A percentile compares a stretch with the other conserved stretches of the same genome.
Conservation (phyloP, 2,888 invertebrate genomes). For the Chironomus riparius region DNA sequence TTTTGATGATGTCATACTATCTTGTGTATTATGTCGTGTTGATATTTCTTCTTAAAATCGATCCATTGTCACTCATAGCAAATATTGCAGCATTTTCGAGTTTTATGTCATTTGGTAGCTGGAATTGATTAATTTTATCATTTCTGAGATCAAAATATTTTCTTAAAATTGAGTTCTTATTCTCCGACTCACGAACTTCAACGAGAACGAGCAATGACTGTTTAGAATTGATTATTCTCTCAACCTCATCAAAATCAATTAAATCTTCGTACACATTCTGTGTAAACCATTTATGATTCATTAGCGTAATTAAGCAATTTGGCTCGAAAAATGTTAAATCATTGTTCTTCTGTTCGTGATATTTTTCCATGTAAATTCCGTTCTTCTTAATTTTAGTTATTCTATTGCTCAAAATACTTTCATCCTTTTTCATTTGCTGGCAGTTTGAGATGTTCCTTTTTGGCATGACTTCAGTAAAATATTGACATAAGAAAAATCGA, state of each 20-base stretch:
- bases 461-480: slow-evolving; percentile 41
- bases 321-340: slow-evolving; percentile 39
- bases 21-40: background rate
- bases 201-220: slow-evolving; percentile 33
- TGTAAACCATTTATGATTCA: slow-evolving; percentile 39
- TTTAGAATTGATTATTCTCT: slow-evolving; percentile 15
- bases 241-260: background rate
- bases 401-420: slow-evolving; percentile 29
- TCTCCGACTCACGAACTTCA: slow-evolving; percentile 37
- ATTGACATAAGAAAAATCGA: slow-evolving; percentile 60
- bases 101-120: slow-evolving; percentile 11
- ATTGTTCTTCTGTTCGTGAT: slow-evolving; percentile 37
- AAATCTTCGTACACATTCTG: background rate
- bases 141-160: slow-evolving; percentile 21
- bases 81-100: slow-evolving; percentile 21
- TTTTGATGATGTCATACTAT: background rate
- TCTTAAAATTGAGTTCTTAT: slow-evolving; percentile 32
- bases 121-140: slow-evolving; percentile 14
- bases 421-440: background rate
- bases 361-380: slow-evolving; percentile 36
- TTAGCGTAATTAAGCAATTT: slow-evolving; percentile 38
- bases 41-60: slow-evolving; percentile 14
- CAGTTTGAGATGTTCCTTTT: slow-evolving; percentile 33
- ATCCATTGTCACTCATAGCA: slow-evolving; percentile 24
- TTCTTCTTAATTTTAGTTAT: slow-evolving; percentile 36